Conservation (phyloP, 2,113 vertebrate genomes). For the Oreochromis niloticus region DNA sequence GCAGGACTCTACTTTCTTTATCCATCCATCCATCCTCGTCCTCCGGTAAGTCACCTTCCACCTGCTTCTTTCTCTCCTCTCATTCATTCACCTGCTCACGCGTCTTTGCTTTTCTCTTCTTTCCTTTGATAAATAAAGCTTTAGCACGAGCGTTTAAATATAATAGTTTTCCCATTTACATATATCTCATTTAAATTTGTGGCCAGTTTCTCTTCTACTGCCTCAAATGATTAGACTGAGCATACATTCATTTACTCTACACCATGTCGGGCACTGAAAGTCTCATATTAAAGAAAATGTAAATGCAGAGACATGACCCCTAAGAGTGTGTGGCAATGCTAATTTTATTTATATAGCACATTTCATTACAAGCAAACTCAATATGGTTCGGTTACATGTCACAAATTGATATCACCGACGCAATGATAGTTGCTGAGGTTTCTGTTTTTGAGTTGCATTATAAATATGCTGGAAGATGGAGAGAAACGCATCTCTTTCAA, state of each 20-base stretch:
- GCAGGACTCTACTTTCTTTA: slow-evolving; percentile 46
- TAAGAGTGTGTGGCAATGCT: neutral
- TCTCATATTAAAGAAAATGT: neutral
- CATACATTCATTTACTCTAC: neutral
- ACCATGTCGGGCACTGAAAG: neutral
- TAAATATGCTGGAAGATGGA: neutral
- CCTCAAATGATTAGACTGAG: neutral
- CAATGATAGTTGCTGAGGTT: neutral
- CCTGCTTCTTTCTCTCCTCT: neutral
- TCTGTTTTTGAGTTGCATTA: neutral
- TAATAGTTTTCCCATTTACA: neutral
- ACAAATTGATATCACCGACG: neutral
- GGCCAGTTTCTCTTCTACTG: neutral
- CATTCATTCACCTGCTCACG: neutral
- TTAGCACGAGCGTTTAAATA: neutral
- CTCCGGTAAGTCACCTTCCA: slow-evolving; percentile 46
- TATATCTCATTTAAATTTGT: neutral
- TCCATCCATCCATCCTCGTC: slow-evolving; percentile 20
- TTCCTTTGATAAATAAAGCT: neutral
- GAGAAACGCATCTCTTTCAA: neutral
- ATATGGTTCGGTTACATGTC: neutral
- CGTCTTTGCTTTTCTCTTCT: neutral
- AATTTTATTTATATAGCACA: neutral
- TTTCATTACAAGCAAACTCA: neutral
- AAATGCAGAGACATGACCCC: neutral